phyloP scores from a whole-genome alignment of 2,113 vertebrate genomes.

The Amphilophus citrinellus region DNA sequence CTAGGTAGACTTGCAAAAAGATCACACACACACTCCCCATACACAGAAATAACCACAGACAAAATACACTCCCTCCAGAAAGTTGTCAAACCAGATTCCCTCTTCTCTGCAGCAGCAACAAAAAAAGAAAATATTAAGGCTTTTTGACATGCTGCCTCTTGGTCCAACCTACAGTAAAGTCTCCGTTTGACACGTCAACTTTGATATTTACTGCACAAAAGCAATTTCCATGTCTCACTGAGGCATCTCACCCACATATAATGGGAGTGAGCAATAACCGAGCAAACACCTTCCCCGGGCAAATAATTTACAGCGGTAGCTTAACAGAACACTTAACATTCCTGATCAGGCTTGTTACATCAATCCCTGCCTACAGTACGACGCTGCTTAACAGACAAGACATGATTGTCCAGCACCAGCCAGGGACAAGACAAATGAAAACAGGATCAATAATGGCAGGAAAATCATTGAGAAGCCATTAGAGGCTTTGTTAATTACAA shows the following conservation, averaged over 20 bases:
- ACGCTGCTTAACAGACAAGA: not conserved
- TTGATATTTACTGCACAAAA: not conserved
- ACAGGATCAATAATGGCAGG: slow-evolving; percentile 51
- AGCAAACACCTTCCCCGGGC: slow-evolving; percentile 28
- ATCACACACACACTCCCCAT: no score
- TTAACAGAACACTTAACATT: slow-evolving; percentile 63
- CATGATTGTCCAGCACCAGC: slow-evolving; percentile 15
- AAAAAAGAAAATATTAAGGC: slow-evolving; percentile 34
- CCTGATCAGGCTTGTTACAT: slow-evolving; percentile 54
- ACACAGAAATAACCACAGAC: no score
- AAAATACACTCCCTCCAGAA: no score
- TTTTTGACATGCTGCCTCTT: slow-evolving; percentile 62
- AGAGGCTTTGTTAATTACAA: slow-evolving; percentile 39
- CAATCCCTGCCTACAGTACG: slow-evolving; percentile 24
- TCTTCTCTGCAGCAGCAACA: slow-evolving; percentile 26
- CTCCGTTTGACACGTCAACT: slow-evolving; percentile 26
- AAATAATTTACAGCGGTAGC: slow-evolving; percentile 66
- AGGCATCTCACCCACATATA: slow-evolving; percentile 17
- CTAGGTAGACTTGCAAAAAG: no score
- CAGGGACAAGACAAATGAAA: slow-evolving; percentile 57
- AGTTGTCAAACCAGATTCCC: no score
- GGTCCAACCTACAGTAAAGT: slow-evolving; percentile 33
- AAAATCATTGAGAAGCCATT: slow-evolving; percentile 58
- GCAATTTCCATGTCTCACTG: slow-evolving; percentile 20
- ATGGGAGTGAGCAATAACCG: slow-evolving; percentile 11